These are phyloP conservation scores for Astyanax mexicanus DNA, from an alignment of 2,797 vertebrate genomes.

Conservation along the genomic window DNA sequence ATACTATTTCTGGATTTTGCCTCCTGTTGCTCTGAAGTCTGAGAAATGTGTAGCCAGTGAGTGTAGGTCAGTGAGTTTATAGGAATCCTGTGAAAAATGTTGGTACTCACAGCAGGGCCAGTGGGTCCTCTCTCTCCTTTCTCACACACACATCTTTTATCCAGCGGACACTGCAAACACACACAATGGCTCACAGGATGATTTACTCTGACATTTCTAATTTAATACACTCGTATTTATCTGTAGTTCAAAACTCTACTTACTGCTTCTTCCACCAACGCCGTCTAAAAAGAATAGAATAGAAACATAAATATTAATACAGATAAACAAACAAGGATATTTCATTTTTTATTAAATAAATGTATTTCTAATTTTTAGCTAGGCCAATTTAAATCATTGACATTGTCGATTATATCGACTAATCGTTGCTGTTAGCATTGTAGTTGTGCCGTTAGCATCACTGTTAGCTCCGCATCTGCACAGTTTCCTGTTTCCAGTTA, in stretches of 20 bases:
- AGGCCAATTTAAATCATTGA: too few species aligned
- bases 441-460: too few species aligned
- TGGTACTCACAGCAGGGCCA: constrained; percentile 85
- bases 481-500: too few species aligned
- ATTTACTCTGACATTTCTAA: background rate
- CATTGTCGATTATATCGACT: too few species aligned
- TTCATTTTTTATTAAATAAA: too few species aligned
- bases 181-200: constrained; percentile 25
- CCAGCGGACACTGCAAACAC: constrained; percentile 81
- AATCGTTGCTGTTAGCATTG: too few species aligned
- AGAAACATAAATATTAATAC: constrained; percentile 6
- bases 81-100: background rate
- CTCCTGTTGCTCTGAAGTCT: too few species aligned
- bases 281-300: constrained; percentile 34
- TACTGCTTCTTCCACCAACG: constrained; percentile 48
- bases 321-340: too few species aligned
- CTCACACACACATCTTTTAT: constrained; percentile 81
- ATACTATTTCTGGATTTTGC: too few species aligned
- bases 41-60: too few species aligned
- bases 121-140: constrained; percentile 86
- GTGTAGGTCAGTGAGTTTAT: background rate
- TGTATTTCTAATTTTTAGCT: too few species aligned
- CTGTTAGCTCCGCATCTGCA: too few species aligned
- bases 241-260: background rate
- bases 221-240: background rate